A percentile compares a stretch with the other conserved stretches of the same genome.
Conservation (phyloP, 2,888 invertebrate genomes). For the Oeneis ivallda region DNA sequence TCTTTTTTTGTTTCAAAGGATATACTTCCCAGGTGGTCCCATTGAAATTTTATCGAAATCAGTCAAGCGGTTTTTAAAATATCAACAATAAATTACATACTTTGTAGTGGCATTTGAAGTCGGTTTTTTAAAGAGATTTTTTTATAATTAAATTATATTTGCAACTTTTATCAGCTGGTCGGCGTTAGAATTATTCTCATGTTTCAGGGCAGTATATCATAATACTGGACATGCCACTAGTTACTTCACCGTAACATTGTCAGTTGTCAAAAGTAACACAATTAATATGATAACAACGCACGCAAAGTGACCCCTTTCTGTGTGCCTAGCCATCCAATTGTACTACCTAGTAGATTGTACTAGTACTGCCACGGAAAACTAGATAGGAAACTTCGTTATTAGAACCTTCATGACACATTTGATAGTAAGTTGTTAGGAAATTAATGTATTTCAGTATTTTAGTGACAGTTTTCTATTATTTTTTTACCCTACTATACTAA, state of each 20-base stretch:
- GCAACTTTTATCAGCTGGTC: too few relatives aligned
- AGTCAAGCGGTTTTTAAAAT: too few relatives aligned
- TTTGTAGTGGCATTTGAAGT: too few relatives aligned
- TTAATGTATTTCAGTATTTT: not conserved
- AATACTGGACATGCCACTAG: not conserved
- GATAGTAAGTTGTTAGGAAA: not conserved
- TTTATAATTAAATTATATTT: too few relatives aligned
- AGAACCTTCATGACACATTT: not conserved
- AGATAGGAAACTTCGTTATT: not conserved
- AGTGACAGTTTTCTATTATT: not conserved
- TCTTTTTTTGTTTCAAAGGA: too few relatives aligned
- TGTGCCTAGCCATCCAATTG: not conserved
- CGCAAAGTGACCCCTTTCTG: constrained; percentile 5
- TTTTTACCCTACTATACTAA: too few relatives aligned
- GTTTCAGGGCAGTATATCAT: not conserved
- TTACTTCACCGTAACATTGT: not conserved
- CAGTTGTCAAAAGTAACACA: not conserved
- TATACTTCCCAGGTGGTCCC: too few relatives aligned
- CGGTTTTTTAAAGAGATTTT: too few relatives aligned
- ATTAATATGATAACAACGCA: not conserved
- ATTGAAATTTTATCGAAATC: too few relatives aligned
- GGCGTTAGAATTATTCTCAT: not conserved
- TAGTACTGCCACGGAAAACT: not conserved
- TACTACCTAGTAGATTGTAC: too few relatives aligned
- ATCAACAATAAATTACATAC: too few relatives aligned